These are phyloP conservation scores for Acrobasis repandana DNA, from an alignment of 2,888 invertebrate genomes.

Conservation along the genomic window DNA sequence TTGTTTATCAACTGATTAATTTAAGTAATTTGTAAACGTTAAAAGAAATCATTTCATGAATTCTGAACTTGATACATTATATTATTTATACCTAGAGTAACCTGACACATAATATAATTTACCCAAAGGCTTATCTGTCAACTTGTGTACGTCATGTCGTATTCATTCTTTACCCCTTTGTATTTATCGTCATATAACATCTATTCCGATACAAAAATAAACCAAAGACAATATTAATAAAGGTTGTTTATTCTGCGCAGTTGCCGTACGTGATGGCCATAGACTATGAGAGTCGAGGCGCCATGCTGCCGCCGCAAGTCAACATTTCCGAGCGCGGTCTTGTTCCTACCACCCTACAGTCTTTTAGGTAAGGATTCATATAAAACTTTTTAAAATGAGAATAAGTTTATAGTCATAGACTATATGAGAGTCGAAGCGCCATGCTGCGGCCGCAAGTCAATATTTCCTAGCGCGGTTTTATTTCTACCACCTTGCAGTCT, in stretches of 20 bases:
- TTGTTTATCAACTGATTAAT: too few relatives aligned
- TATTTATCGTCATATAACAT: not conserved
- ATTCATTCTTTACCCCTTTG: not conserved
- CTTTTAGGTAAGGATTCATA: conserved; percentile 78
- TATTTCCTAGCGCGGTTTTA: conserved; percentile 90
- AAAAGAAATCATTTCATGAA: too few relatives aligned
- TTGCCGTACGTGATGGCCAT: conserved; percentile 90
- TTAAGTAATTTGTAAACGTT: too few relatives aligned
- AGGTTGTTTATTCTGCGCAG: conserved; percentile 72
- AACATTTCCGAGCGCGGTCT: conserved; percentile 91
- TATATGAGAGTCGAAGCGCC: too few relatives aligned
- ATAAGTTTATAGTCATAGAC: too few relatives aligned
- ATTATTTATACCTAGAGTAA: too few relatives aligned
- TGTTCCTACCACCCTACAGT: conserved; percentile 90
- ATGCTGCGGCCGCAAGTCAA: conserved; percentile 91
- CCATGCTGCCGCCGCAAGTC: conserved; percentile 90
- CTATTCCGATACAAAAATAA: not conserved
- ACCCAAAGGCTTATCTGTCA: too few relatives aligned
- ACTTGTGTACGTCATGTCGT: too few relatives aligned
- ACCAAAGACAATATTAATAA: not conserved
- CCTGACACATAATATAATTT: too few relatives aligned
- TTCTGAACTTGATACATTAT: too few relatives aligned
- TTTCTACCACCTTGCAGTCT: conserved; percentile 90
- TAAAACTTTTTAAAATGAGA: too few relatives aligned
- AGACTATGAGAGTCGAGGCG: conserved; percentile 89